A percentile compares a stretch with the other conserved stretches of the same genome.
Evolutionary conservation across 2,797 vertebrate species (phyloP).

Genomic region (Carduelis carduelis): DNA sequence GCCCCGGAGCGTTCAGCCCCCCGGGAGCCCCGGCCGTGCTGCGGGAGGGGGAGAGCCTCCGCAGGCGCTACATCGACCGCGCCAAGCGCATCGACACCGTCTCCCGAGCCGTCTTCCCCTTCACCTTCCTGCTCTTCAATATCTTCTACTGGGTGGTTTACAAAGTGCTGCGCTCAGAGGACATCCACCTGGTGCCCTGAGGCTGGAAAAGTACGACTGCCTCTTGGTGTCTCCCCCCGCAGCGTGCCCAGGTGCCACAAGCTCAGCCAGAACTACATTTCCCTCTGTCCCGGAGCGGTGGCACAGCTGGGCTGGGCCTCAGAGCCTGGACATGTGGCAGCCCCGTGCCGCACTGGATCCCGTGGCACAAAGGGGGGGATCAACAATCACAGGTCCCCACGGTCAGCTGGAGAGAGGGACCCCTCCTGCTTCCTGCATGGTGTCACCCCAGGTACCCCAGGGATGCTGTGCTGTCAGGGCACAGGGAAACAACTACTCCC

Average conservation of each 20-base stretch:
- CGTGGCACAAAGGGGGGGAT: not conserved
- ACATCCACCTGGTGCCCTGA: conserved; percentile 86
- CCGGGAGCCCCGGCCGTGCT: conserved; percentile 65
- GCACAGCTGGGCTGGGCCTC: not conserved
- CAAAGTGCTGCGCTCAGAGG: conserved; percentile 90
- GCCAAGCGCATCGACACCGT: conserved; percentile 93
- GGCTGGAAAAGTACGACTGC: not conserved
- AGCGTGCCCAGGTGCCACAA: rapidly evolving
- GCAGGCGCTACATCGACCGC: conserved; percentile 82
- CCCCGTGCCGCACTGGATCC: not conserved
- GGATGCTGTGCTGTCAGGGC: not conserved
- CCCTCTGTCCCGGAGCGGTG: not conserved
- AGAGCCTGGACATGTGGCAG: not conserved
- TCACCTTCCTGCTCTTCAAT: conserved; percentile 94
- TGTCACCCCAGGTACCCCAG: not conserved
- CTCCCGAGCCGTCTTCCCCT: conserved; percentile 88
- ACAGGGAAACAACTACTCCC: too few species aligned
- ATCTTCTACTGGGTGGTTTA: conserved; percentile 96
- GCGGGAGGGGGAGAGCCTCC: conserved; percentile 78
- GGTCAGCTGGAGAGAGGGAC: not conserved
- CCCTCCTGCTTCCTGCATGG: not conserved
- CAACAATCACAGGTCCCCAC: not conserved
- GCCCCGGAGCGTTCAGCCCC: conserved; percentile 72
- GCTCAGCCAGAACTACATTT: not conserved
- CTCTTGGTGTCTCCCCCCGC: not conserved